Conservation (phyloP, 1,140 invertebrate species). For the Aphaenogaster rudis region DNA sequence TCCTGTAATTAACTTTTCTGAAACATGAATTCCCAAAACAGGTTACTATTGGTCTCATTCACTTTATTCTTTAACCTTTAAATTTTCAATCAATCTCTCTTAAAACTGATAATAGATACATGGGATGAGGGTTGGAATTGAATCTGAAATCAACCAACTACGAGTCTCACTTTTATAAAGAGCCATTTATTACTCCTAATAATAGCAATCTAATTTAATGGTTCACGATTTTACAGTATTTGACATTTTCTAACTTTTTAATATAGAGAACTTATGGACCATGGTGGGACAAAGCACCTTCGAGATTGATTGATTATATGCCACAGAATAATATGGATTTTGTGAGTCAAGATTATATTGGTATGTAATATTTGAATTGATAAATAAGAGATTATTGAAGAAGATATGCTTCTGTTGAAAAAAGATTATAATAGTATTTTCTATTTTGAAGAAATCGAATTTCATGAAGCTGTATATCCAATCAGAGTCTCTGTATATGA, state of each 20-base stretch:
- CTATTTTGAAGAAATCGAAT: slow-evolving; percentile 89
- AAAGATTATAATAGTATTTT: slow-evolving; percentile 51
- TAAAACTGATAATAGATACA: background rate
- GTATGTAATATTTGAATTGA: slow-evolving; percentile 84
- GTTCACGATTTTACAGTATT: background rate
- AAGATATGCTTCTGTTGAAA: background rate
- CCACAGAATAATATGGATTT: slow-evolving; percentile 90
- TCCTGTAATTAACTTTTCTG: background rate
- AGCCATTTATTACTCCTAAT: background rate
- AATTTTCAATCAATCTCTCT: background rate
- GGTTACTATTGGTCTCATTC: too few relatives aligned
- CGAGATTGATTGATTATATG: slow-evolving; percentile 90
- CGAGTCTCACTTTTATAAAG: background rate
- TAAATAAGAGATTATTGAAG: slow-evolving; percentile 22
- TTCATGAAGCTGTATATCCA: slow-evolving; percentile 92
- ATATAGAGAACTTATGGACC: slow-evolving; percentile 94
- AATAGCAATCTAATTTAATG: background rate
- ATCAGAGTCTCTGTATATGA: slow-evolving; percentile 93
- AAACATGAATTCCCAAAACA: background rate
- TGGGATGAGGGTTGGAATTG: background rate
- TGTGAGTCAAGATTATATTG: slow-evolving; percentile 94
- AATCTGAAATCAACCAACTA: background rate
- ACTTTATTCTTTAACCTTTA: too few relatives aligned
- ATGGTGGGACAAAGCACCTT: slow-evolving; percentile 95
- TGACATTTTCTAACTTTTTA: slow-evolving; percentile 72